Base-by-base conservation (phyloP, 2,888 invertebrate species). In the Acronicta alni region DNA sequence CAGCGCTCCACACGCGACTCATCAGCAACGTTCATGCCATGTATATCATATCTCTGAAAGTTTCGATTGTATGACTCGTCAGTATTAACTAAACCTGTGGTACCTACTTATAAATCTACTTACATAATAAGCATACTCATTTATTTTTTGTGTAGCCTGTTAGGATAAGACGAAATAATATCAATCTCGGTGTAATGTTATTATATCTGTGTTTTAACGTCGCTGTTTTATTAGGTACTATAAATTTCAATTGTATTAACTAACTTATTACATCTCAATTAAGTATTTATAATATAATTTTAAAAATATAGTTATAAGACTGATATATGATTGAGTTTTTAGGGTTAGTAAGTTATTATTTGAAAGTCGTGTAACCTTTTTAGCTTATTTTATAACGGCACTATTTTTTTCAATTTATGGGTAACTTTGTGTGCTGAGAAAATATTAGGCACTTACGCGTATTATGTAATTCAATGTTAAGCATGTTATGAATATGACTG, bases 1-100 rank as follows among this genome's bases (percentile, higher is more conserved):
- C 44, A 35, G 23, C 41, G 57, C 49, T 46, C 57, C 45, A 62
- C 59, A 45, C 57, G 57, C 57, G 39, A 65, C 15, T 47, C 54
- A 45, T 53, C 52, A n/a, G 26, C 53, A 67, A 69, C 60, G 52
- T 66, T 60, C 66, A 58, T 71, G 72, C 77, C 77, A 80, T 79
- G 72, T 88, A 89, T 91, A 90, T 90, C 90, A 89, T 92, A 91
- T 91, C 91, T 92, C 90, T 92, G 88, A 90, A 90, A 85, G 65
- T 79, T 79, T 82, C 80, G 74, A 85, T 82, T 84, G 80, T 84
- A 84, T 80, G 79, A 85, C 88, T 90, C 86, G 89, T 89, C 93
- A 93, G 93, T 93, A 93, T 93, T 93, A 92, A 87, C 75, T 75
- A 85, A 88, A 86, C 87, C 89, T 92, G 91, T 92, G 89, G 87